Evolutionary conservation across 2,888 invertebrate genomes (phyloP).

Genomic region (Dichetophora obliterata): DNA sequence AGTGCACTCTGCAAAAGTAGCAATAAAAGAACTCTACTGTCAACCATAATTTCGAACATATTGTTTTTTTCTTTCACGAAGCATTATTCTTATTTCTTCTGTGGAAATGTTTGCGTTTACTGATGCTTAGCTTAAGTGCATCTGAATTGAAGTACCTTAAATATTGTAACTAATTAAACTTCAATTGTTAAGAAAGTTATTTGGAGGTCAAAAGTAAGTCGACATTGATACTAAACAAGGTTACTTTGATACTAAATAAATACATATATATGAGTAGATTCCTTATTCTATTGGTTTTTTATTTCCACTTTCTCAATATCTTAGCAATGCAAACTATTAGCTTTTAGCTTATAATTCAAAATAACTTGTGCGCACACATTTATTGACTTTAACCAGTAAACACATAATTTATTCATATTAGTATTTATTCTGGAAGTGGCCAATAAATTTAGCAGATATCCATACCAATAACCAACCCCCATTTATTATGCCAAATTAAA

Average conservation of each 20-base stretch:
- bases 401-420: background rate
- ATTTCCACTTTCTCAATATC: too few species aligned
- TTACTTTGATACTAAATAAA: too few species aligned
- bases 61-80: too few species aligned
- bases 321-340: too few species aligned
- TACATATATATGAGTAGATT: too few species aligned
- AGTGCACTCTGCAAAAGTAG: background rate
- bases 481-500: conserved; percentile 19
- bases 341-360: too few species aligned
- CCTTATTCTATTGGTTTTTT: too few species aligned
- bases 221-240: too few species aligned
- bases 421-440: background rate
- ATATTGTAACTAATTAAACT: background rate
- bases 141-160: background rate
- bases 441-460: background rate
- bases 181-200: too few species aligned
- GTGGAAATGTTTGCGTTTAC: background rate
- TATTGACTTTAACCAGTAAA: background rate
- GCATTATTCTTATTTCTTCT: background rate
- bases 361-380: background rate
- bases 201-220: too few species aligned
- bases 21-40: too few species aligned
- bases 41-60: too few species aligned
- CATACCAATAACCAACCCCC: background rate
- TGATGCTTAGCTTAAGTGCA: background rate